These are phyloP conservation scores for Hephaestus fuliginosus DNA, from an alignment of 2,797 vertebrate genomes.

Conservation along the genomic window DNA sequence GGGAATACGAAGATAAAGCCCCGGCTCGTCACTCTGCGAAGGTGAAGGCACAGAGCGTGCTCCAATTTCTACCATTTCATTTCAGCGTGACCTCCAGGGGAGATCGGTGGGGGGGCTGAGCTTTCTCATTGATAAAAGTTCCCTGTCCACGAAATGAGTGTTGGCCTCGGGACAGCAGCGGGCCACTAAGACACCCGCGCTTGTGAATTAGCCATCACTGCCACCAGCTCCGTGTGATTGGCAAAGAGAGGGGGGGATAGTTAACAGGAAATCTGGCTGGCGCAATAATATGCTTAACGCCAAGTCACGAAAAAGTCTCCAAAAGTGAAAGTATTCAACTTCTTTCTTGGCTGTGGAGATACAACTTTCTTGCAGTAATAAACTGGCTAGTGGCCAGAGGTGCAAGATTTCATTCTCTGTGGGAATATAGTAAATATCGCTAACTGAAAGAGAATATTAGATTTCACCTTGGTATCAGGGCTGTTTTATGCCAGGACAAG, in stretches of 20 bases:
- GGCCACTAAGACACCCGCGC: constrained; percentile 46
- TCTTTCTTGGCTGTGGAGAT: constrained; percentile 22
- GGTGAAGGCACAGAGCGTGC: constrained; percentile 38
- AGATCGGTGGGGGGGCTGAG: no score
- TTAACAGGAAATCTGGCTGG: constrained; percentile 30
- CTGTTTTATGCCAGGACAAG: constrained; percentile 57
- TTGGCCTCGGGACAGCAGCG: constrained; percentile 52
- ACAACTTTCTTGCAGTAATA: constrained; percentile 43
- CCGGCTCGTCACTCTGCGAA: constrained; percentile 38
- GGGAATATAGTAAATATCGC: constrained; percentile 66
- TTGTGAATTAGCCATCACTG: constrained; percentile 61
- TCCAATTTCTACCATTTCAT: constrained; percentile 73
- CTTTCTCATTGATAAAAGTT: constrained; percentile 71
- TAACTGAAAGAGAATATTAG: constrained; percentile 61
- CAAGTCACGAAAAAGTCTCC: constrained; percentile 53
- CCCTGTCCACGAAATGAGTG: constrained; percentile 67
- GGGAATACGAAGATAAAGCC: constrained; percentile 60
- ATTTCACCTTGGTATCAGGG: constrained; percentile 61
- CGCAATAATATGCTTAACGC: constrained; percentile 19
- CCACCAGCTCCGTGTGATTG: constrained; percentile 42
- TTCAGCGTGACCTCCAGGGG: constrained; percentile 68
- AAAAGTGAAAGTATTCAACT: constrained; percentile 54
- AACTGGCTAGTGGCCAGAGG: constrained; percentile 48
- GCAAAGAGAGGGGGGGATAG: constrained; percentile 36
- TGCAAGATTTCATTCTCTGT: constrained; percentile 25